Base-by-base conservation (phyloP, 1,140 invertebrate species). In the Probaryconus sp. region DNA sequence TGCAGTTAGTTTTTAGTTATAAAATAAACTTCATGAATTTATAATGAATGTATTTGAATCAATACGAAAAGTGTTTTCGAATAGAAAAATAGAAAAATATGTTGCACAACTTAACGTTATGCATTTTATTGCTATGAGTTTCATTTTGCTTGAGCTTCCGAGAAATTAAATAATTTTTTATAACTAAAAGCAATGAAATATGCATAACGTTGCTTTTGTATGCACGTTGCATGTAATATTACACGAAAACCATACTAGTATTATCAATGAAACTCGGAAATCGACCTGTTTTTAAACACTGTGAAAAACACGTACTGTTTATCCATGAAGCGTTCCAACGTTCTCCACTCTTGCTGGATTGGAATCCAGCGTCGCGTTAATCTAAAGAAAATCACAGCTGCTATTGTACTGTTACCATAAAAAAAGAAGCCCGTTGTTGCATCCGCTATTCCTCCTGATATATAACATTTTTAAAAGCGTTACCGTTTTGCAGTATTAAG, bases 361-460 rank as follows among this genome's bases (percentile, higher is more conserved):
- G 61, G 48, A 3, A 77, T 61, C 89, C 88, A 89, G 30, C 73
- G 80, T 5, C 78, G 80, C 0, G 86, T 82, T 13, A 89, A 76
- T 70, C 80, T 78, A 33, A 88, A 77, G 56, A 89, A 89, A 43
- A 89, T 40, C 9, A 83, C 37, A 1, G 77, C 56, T 2, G 83
- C 86, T n/a, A 86, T 14, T 50, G 89, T 76, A 53, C 83, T 85
- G 45, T 89, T 89, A 2, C 85, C 85, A 28, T 89, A 89, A 78
- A 89, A 89, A 30, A 88, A 76, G 4, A 85, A 86, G 9, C 89
- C 89, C 1, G 80, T 83, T 3, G 88, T 89, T 7, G 88, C 88
- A 61, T 83, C 77, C 2, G 80, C 78, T 18, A 89, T 83, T 10
- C 87, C 88, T 20, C 87, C 89, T 89, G 48, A 18, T 74, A 80